Base-by-base conservation (phyloP, 2,888 invertebrate species). In the Artemia sinica region DNA sequence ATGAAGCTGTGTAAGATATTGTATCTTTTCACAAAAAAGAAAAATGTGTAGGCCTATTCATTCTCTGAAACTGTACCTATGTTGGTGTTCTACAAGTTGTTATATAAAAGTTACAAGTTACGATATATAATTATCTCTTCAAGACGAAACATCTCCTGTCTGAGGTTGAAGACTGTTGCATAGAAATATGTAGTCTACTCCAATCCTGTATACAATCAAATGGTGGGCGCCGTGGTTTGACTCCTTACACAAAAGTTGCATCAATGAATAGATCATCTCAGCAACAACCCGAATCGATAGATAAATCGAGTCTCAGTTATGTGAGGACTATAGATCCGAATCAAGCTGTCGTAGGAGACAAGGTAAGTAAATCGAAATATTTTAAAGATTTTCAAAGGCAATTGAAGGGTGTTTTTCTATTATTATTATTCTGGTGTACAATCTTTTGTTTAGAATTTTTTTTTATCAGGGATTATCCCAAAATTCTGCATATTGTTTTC, bases 161-260 rank as follows among this genome's bases (percentile, higher is more conserved):
- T 74, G 89, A 89, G 76, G 83, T 91, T 74, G 91, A 91, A 78
- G 90, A 91, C 77, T 86, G 87, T 69, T 82, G 91, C 1, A 78
- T 91, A 10, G 86, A 89, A 74, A 87, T 91, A 66, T 89, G 89
- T 0, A 88, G 89, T 73, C 87, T 89, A 0, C 80, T 92, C n/a
- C 91, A 92, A 75, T 86, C 89, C 0, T 89, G 88, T 74, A 81
- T 90, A 68, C 89, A 89, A 76, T 88, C 89, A 0, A 88, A 89
- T 74, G 91, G 91, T 1, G 82, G 87, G 0, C 79, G 88, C 41
- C 68, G 74, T 50, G 66, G 66, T 48, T 50, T 58, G 14, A 91
- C 91, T 0, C 90, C 91, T 0, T 89, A 91, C 0, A 89, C 91
- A 74, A 91, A 91, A 80, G 88, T 91, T 68, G 87, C 91, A 0